Evolutionary conservation across 30 jellyfish, hydroid and myxozoan species (phyloP), one percentile per base, ranked within the genome.

Genomic region (Pseudorhiza aurosa): DNA sequence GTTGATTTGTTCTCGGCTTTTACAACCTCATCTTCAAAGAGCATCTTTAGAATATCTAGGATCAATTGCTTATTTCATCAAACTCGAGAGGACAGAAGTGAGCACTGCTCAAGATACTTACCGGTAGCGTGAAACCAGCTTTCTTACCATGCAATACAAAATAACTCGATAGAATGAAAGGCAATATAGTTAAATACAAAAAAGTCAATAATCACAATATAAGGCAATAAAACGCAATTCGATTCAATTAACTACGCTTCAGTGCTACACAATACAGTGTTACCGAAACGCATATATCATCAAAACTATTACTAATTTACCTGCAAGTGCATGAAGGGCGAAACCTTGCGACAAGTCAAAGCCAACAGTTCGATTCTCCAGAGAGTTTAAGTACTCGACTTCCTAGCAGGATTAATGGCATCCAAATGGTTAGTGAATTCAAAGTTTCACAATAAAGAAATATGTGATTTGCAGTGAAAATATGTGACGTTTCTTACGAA

Each of bases 301-400:
- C n/a, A n/a, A n/a, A n/a, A n/a, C n/a, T n/a, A n/a, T n/a, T n/a
- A n/a, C n/a, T n/a, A n/a, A n/a, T 37, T 8, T 82, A 91, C 98
- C 98, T 35, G 98, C 96, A 24, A 91, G 78, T 2, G 98, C 88
- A 45, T 74, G 79, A 4, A 91, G 49, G 0, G 98, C 95, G 37
- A 56, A 91, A 15, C 98, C 98, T 42, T 85, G 98, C 21, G 98
- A 88, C 43, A 91, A 53, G 63, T 78, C 98, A 44, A 91, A 85
- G 21, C 85, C 82, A 25, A 77, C 49, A 4, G 96, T 76, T 40
- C 88, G 58, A 49, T 69, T 64, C 51, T 91, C 98, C 9, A 85
- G 81, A 1, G 75, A 40, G n/a, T 73, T 47, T 29, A 91, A 53
- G 65, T 75, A 73, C 4, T 91, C 96, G 0, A 91, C 96, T 28